Evolutionary conservation across 2,888 invertebrate species (phyloP), one percentile per base, ranked within the genome.

Genomic region (Trichacis sp.): DNA sequence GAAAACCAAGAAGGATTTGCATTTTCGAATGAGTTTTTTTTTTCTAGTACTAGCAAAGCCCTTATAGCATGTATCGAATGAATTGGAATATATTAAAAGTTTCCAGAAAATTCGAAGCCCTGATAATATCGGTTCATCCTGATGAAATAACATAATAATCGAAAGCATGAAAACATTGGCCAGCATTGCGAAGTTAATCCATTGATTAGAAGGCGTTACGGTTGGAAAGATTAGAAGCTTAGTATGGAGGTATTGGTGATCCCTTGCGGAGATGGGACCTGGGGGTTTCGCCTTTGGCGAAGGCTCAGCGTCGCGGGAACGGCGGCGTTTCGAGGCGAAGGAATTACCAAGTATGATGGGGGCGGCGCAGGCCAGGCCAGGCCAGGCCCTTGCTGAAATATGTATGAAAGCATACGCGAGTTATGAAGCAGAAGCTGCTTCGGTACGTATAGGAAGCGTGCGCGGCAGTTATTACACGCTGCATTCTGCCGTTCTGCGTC

Each of bases 271-370:
- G 64, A 53, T 56, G 45, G 57, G 55, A 54, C 51, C 42, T 56
- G 42, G 48, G 50, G 48, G 50, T 62, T 68, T 63, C 45, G 53
- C 57, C 55, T 62, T 62, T 45, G 49, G 46, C 59, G 48, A 63
- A 68, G 70, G 64, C 67, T 15, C 40, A 12, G 9, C 4, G 15
- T 40, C 40, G 40, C 15, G 2, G 15, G 2, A 12, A 15, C 15
- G n/a, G n/a, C 33, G 11, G 2, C 33, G 33, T n/a, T 33, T 11
- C 33, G n/a, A 64, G 61, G 68, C 61, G 55, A 69, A 70, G 69
- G 69, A 72, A 81, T 81, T 79, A 80, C 75, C 78, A 81, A 81
- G 79, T 78, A 79, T 79, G 77, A 80, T 79, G 75, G 68, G 12
- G 40, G 14, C 14, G n/a, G n/a, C n/a, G n/a, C 40, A 40, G 40